These are phyloP conservation scores for Anoplius nigerrimus DNA, from an alignment of 2,888 invertebrate species.

Conservation along the genomic window DNA sequence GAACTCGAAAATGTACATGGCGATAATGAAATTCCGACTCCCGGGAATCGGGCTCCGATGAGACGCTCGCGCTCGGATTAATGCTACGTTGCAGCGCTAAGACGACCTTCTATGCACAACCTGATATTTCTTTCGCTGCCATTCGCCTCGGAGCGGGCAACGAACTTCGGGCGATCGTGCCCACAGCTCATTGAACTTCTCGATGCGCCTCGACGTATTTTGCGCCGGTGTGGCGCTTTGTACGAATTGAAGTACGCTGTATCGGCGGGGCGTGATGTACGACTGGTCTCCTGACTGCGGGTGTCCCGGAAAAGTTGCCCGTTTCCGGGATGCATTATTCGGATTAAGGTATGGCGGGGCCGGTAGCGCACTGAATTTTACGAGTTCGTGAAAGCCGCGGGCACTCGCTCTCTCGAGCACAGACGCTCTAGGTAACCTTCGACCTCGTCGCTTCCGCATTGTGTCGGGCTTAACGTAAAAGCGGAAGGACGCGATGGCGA, in stretches of 20 bases:
- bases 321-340: conserved; percentile 10
- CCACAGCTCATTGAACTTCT: neutral
- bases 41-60: too few species aligned
- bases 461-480: too few species aligned
- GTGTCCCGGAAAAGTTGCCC: conserved; percentile 4
- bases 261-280: neutral
- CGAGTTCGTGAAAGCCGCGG: neutral
- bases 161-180: neutral
- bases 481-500: too few species aligned
- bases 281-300: neutral
- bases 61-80: too few species aligned
- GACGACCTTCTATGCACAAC: neutral
- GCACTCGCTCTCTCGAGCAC: neutral
- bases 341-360: neutral
- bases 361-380: conserved; percentile 4
- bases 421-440: neutral
- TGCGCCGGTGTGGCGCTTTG: neutral
- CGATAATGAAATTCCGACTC: too few species aligned
- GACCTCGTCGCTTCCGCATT: neutral
- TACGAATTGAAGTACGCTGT: neutral
- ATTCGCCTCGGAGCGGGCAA: neutral
- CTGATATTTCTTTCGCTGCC: neutral
- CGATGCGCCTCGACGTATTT: neutral
- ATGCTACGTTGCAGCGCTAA: too few species aligned
- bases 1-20: too few species aligned